Evolutionary conservation across 2,888 invertebrate genomes (phyloP).

Genomic region (Ceraclea dissimilis): DNA sequence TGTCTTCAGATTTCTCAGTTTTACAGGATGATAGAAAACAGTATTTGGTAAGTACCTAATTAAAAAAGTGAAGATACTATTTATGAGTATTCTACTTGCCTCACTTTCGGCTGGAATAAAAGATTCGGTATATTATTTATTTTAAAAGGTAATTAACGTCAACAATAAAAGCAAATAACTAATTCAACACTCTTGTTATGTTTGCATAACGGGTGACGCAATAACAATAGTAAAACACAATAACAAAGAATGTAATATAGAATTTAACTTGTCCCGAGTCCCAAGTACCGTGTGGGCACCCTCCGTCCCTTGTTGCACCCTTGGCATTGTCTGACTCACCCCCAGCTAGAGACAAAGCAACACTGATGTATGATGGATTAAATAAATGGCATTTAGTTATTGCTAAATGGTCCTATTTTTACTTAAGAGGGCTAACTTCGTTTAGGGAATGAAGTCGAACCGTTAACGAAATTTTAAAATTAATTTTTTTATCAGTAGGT

Average conservation of each 20-base stretch:
- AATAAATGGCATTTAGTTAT: constrained; percentile 27
- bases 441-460: constrained; percentile 4
- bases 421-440: constrained; percentile 16
- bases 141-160: too few species aligned
- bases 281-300: background rate
- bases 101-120: too few species aligned
- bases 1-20: too few species aligned
- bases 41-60: too few species aligned
- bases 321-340: constrained; percentile 8
- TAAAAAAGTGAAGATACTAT: too few species aligned
- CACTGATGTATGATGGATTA: constrained; percentile 27
- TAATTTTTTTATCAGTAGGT: too few species aligned
- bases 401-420: constrained; percentile 25
- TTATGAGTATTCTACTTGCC: too few species aligned
- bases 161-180: background rate
- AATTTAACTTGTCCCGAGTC: background rate
- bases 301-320: background rate
- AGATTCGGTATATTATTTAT: too few species aligned
- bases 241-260: background rate
- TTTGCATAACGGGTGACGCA: too few species aligned
- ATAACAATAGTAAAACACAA: too few species aligned
- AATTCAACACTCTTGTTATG: too few species aligned
- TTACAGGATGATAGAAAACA: too few species aligned
- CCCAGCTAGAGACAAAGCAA: constrained; percentile 23
- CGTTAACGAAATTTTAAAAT: background rate